phyloP scores from a whole-genome alignment of 2,888 invertebrate species.

The Corythucha ciliata region DNA sequence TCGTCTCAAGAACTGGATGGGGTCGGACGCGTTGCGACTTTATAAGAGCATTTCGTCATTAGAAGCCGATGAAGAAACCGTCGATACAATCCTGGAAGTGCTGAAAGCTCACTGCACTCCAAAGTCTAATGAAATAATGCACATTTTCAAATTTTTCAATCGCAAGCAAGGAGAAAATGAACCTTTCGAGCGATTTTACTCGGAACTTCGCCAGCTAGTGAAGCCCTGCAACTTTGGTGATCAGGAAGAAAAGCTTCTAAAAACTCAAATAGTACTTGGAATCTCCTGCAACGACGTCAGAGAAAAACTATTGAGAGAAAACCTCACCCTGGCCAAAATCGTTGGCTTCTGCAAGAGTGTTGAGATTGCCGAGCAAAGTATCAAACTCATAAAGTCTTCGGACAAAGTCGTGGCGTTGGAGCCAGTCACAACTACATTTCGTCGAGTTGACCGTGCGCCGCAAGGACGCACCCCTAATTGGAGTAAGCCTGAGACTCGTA shows the following conservation, averaged over 20 bases:
- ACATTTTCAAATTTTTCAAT: conserved; percentile 26
- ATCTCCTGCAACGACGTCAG: conserved; percentile 5
- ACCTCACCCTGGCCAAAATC: no score
- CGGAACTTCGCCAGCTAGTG: no score
- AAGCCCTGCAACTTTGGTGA: conserved; percentile 25
- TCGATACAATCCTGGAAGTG: conserved; percentile 15
- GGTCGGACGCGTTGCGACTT: conserved; percentile 10
- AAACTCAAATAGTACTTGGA: conserved; percentile 25
- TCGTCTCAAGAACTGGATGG: conserved; percentile 19
- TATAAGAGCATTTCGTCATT: conserved; percentile 3
- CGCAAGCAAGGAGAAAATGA: conserved; percentile 22
- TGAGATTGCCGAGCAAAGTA: no score
- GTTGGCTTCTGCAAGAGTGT: no score
- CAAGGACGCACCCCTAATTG: no score
- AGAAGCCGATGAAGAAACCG: conserved; percentile 15
- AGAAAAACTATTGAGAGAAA: conserved; percentile 21
- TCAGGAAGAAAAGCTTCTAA: conserved; percentile 24
- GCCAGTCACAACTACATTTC: no score
- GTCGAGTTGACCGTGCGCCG: no score
- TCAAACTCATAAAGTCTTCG: no score
- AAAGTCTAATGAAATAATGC: conserved; percentile 26
- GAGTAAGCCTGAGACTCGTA: no score
- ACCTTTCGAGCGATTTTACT: conserved; percentile 24
- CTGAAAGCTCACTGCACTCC: conserved; percentile 25
- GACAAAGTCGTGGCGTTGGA: no score